Base-by-base conservation (phyloP, 2,113 vertebrate genomes). In the Pterocles gutturalis region DNA sequence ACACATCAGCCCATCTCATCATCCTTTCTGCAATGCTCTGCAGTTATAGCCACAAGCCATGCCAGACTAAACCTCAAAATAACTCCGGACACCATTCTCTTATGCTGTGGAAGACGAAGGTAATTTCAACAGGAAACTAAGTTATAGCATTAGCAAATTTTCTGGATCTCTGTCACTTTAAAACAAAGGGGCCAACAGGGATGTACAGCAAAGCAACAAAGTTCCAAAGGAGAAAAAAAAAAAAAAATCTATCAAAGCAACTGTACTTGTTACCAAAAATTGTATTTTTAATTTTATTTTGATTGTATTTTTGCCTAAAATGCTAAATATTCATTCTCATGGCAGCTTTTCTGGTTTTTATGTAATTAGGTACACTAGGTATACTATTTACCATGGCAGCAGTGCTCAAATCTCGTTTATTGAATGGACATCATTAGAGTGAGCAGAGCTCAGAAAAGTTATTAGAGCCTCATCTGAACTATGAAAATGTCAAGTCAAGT, bases 391-490 rank as follows among this genome's bases (percentile, higher is more conserved):
- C 94, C 54, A 78, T 48, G 69, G 77, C 91, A 90, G 90, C 72
- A 70, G 31, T 53, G 34, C 75, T 89, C 81, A 86, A 66, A 55
- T 81, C 93, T 96, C 75, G 64, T 83, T 96, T 97, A 95, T 17
- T 95, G 94, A 95, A 94, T 51, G 96, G 96, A 95, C 94, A 97
- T 97, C 97, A 98, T 98, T 98, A 98, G 95, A 97, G 84, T 16
- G 38, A 97, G 87, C 90, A 92, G 82, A 96, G 89, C 96, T 87
- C 77, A 91, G 96, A 97, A 97, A 98, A 95, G 92, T 98, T 97
- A 96, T 97, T 98, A 98, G 69, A 97, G 95, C 95, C 96, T 96
- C 96, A 98, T 97, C 93, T 94, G 87, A 97, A 93, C 94, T 79
- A 96, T 21, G 66, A 48, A 97, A 98, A 98, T 98, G 98, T 98